phyloP scores from a whole-genome alignment of 2,797 vertebrate genomes.

The Liparis tanakae region DNA sequence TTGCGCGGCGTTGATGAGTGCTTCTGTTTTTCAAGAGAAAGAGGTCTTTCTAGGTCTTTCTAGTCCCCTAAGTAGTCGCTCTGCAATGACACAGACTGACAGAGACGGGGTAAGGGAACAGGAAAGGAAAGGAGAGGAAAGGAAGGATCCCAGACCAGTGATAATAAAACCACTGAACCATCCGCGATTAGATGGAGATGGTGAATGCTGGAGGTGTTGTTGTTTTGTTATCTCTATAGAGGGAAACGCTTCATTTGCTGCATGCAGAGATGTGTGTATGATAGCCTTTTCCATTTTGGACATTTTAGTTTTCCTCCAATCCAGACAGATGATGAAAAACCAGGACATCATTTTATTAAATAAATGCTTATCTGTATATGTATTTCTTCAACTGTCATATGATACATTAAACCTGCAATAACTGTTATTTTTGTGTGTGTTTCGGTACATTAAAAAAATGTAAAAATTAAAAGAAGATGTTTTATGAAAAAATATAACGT shows the following conservation, averaged over 20 bases:
- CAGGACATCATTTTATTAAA: not conserved
- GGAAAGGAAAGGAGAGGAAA: slow-evolving; percentile 1
- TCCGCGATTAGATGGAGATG: not conserved
- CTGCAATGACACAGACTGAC: slow-evolving; percentile 26
- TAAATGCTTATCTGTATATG: not conserved
- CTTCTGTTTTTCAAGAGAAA: slow-evolving; percentile 30
- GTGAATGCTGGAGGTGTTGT: not conserved
- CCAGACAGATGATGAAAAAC: not conserved
- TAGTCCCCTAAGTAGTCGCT: slow-evolving; percentile 26
- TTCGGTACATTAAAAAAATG: too few relatives aligned
- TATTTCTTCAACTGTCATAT: not conserved
- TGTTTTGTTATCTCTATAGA: not conserved
- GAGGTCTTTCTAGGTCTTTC: slow-evolving; percentile 49
- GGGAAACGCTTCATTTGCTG: not conserved
- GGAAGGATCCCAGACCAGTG: not conserved
- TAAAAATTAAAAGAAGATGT: too few relatives aligned
- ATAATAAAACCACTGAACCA: not conserved
- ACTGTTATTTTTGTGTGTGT: too few relatives aligned
- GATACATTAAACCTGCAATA: too few relatives aligned
- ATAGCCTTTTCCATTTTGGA: not conserved
- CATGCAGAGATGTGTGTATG: not conserved
- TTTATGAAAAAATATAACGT: too few relatives aligned
- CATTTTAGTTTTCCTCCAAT: not conserved
- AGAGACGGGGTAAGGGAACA: not conserved
- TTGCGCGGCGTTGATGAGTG: slow-evolving; percentile 2